Conservation (phyloP, 2,113 vertebrate species). For the Thinocorus orbignyianus region DNA sequence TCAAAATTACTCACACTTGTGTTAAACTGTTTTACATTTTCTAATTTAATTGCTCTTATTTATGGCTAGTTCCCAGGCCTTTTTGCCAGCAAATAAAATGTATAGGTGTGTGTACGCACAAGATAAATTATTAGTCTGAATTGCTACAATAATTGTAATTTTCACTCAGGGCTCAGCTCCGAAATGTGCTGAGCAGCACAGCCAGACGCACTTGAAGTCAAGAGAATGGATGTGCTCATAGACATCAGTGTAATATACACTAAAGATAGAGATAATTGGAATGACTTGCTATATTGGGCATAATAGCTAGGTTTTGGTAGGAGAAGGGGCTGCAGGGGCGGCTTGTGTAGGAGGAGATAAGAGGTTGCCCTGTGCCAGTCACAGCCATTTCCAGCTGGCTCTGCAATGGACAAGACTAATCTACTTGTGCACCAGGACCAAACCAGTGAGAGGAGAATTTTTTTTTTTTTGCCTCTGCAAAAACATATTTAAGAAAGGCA, state of each 20-base stretch:
- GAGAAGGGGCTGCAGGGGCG: background rate
- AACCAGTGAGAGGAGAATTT: background rate
- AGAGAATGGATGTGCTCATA: background rate
- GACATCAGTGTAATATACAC: background rate
- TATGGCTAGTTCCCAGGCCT: background rate
- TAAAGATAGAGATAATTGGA: background rate
- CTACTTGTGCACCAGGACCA: background rate
- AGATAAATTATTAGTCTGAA: background rate
- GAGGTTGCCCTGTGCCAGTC: background rate
- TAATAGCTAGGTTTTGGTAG: background rate
- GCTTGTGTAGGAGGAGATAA: background rate
- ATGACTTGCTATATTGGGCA: background rate
- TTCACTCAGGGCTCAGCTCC: background rate
- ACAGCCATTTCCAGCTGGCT: background rate
- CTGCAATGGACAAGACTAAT: background rate
- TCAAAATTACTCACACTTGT: slow-evolving; percentile 3
- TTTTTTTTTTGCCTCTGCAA: background rate
- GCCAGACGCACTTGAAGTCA: background rate
- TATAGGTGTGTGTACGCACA: background rate
- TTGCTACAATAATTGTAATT: background rate
- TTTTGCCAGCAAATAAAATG: background rate
- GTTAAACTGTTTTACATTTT: slow-evolving; percentile 15
- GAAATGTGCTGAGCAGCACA: background rate
- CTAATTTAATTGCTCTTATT: slow-evolving; percentile 15
- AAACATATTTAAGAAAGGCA: background rate